Percentiles rank a stretch among this genome's conserved stretches.
Conservation (phyloP, 2,888 invertebrate genomes). For the Hemaris fuciformis region DNA sequence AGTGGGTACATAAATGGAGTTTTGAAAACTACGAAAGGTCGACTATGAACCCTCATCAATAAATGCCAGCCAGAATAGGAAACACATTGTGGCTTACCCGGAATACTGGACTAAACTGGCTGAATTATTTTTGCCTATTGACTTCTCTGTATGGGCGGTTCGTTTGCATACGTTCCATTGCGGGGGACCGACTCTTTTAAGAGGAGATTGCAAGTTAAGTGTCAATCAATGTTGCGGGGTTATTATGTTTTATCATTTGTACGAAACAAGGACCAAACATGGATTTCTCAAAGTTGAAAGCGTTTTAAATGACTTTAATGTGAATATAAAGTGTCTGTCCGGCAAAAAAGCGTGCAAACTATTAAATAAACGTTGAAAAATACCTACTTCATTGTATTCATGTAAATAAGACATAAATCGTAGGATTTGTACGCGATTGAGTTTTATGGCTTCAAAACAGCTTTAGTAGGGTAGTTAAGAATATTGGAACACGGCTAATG, state of each 20-base stretch:
- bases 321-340: too few species aligned
- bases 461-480: neutral
- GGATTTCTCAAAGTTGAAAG: too few species aligned
- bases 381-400: neutral
- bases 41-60: neutral
- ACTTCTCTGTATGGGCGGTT: too few species aligned
- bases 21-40: neutral
- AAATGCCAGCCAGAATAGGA: neutral
- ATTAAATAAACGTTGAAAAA: neutral
- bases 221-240: too few species aligned
- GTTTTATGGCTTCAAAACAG: neutral
- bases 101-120: neutral
- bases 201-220: too few species aligned
- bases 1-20: neutral
- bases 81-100: neutral
- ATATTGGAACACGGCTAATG: neutral
- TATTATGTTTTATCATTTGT: too few species aligned
- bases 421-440: neutral
- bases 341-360: too few species aligned
- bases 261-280: too few species aligned
- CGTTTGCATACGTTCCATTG: too few species aligned
- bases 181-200: too few species aligned
- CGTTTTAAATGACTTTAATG: too few species aligned
- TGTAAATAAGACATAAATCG: neutral
- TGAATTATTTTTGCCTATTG: neutral